Conservation (phyloP, 2,888 invertebrate species). For the Galeruca laticollis region DNA sequence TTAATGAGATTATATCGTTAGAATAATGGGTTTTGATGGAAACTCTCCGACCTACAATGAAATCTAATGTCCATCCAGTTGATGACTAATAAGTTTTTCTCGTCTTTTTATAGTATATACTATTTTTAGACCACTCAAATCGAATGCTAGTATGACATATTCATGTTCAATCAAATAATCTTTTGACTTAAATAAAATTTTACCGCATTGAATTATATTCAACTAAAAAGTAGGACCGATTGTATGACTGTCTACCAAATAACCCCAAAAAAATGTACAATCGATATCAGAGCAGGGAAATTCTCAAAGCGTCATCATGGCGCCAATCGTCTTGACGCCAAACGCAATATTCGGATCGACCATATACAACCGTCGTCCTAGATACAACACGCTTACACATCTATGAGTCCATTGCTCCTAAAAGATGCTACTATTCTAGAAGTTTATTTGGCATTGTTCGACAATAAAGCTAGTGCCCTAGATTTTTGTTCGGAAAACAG, state of each 20-base stretch:
- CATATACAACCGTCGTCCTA: constrained; percentile 40
- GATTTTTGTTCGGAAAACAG: not conserved
- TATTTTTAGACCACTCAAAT: no score
- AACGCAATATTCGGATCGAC: constrained; percentile 39
- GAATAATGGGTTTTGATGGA: no score
- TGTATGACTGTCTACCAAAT: not conserved
- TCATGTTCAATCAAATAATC: no score
- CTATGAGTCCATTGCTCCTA: not conserved
- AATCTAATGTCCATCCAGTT: no score
- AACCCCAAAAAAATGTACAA: constrained; percentile 24
- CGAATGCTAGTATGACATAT: no score
- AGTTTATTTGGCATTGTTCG: constrained; percentile 23
- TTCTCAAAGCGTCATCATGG: constrained; percentile 54
- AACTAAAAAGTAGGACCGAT: not conserved
- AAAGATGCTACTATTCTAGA: not conserved
- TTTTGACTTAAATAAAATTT: no score
- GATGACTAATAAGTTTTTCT: no score
- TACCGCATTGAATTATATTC: not conserved
- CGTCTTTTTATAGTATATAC: no score
- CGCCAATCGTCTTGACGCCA: constrained; percentile 56
- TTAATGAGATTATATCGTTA: no score
- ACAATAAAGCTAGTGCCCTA: constrained; percentile 7
- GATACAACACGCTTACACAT: constrained; percentile 14
- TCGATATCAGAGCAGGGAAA: constrained; percentile 50
- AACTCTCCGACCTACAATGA: no score